Base-by-base conservation (phyloP, 2,797 vertebrate genomes). In the Eleutherodactylus coqui region DNA sequence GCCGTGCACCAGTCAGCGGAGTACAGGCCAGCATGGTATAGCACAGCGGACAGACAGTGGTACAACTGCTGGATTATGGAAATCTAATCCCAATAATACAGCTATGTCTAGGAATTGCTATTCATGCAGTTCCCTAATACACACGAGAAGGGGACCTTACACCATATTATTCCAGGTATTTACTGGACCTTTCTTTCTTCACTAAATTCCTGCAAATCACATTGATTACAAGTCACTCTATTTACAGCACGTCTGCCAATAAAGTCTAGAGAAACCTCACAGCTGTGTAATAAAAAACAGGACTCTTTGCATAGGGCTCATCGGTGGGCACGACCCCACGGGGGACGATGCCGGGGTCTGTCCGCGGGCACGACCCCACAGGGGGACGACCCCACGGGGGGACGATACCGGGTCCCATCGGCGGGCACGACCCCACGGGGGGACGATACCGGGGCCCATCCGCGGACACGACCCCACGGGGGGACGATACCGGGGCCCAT, bases 141-240 rank as follows among this genome's bases (percentile, higher is more conserved):
- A n/a, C 24, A 73, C 27, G 11, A 11, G 24, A 6, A n/a, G 67
- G 36, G n/a, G 10, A 27, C 27, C 32, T 24, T 41, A 36, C 19
- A 13, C n/a, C 49, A 21, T 36, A 51, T 69, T 53, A 55, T n/a
- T 72, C 69, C 17, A 29, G 34, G 36, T 49, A 64, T 73, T 85
- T 69, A 82, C 49, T 2, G 29, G 64, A 75, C 27, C 55, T 84
- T 45, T 75, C 45, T 51, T 34, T 84, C 62, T 32, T 9, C 53
- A 64, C 38, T n/a, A 55, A 67, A 75, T 80, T 75, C 58, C 67
- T 45, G 10, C 81, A 81, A 75, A 87, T 81, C 58, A 21, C 45
- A 81, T 81, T 85, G 82, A 85, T 81, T 81, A 76, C 19, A 45
- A 47, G 58, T 64, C 53, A 69, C 43, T 43, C 51, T 81, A 75